A percentile compares a stretch with the other conserved stretches of the same genome.
Conservation (phyloP, 2,888 invertebrate species). For the Geophilus truncorum region DNA sequence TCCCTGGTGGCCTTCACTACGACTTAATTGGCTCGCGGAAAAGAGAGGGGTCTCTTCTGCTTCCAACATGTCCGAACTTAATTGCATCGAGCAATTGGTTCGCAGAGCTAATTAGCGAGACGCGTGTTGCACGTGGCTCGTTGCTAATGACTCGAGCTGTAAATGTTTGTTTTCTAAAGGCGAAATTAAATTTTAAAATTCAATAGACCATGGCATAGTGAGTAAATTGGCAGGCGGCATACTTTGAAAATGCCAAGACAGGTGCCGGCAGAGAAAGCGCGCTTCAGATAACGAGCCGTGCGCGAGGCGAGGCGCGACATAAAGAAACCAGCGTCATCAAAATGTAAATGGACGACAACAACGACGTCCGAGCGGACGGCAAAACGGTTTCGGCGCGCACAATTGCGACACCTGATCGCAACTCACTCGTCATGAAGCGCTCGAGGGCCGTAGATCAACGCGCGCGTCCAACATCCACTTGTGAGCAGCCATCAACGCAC, state of each 20-base stretch:
- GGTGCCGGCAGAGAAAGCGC: background rate
- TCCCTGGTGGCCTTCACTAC: background rate
- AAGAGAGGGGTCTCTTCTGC: background rate
- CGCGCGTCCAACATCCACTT: background rate
- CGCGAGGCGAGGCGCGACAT: background rate
- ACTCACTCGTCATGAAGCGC: background rate
- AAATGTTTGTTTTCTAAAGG: slow-evolving; percentile 33
- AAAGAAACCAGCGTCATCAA: background rate
- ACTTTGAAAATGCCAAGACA: background rate
- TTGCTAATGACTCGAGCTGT: background rate
- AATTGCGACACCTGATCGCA: background rate
- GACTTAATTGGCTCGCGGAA: background rate
- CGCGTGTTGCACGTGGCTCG: background rate
- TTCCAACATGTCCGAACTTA: background rate
- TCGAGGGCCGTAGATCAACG: background rate
- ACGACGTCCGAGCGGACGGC: background rate
- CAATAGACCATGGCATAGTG: background rate
- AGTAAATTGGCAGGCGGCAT: background rate
- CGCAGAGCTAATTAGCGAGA: slow-evolving; percentile 3
- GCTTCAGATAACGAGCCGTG: background rate
- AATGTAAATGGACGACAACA: background rate
- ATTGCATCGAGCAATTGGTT: background rate
- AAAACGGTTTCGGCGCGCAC: background rate
- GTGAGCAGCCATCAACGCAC: background rate
- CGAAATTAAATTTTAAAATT: slow-evolving; percentile 35